Base-by-base conservation (phyloP, 1,140 invertebrate species). In the Scaptomyza pallida region DNA sequence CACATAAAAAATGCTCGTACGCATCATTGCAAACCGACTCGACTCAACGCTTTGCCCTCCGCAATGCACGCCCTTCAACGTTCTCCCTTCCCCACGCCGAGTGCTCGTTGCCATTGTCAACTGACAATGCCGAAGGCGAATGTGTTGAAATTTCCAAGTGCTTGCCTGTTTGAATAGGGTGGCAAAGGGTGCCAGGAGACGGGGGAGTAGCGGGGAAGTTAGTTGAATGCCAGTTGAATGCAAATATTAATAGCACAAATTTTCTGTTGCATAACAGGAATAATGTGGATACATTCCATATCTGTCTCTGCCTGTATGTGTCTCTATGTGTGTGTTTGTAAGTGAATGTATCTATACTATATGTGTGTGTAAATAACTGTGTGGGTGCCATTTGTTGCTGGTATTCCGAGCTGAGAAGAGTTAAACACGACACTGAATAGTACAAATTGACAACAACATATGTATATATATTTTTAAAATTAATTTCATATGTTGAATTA, bases 181-280 rank as follows among this genome's bases (percentile, higher is more conserved):
- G n/a, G n/a, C 6, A 8, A n/a, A 30, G 8, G 8, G 23, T 0
- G 23, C 23, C 5, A 26, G 23, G 4, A 4, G 19, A 21, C 21
- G 23, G 23, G 0, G 26, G 26, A 13, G 10, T n/a, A n/a, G n/a
- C n/a, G 10, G 35, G 45, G 19, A 40, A 9, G 13, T 35, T 30
- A 30, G 50, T 37, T 4, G 33, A 37, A 37, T 77, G 77, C 73
- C 81, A 80, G 81, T 80, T 85, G 77, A 85, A 85, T 77, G 81
- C 69, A 85, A 86, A 85, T 86, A 85, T 85, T 85, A 86, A 86
- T 81, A 81, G 81, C 74, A 78, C 82, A 86, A 81, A 88, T 86
- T 86, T 86, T 86, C 62, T 69, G 77, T 67, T 69, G 73, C 81
- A 71, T 51, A 77, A 77, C 81, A 86, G 54, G 37, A 61, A 72